A percentile compares a stretch with the other conserved stretches of the same genome.
Conservation (phyloP, 1,140 invertebrate genomes). For the Cecropterus lyciades region DNA sequence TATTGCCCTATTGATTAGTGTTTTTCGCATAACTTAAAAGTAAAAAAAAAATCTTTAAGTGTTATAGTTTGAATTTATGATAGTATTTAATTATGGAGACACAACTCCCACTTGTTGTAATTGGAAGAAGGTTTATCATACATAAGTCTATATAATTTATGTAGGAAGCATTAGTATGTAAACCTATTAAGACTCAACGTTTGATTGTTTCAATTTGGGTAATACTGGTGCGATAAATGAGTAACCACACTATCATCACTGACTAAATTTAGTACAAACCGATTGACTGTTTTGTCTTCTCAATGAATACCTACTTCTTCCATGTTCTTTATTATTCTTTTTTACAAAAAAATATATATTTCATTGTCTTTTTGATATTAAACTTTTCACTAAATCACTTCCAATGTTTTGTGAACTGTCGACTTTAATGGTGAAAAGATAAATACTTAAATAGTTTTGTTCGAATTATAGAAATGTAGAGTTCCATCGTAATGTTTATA, state of each 20-base stretch:
- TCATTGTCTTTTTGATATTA: neutral
- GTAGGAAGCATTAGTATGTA: neutral
- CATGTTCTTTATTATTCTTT: neutral
- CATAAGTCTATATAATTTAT: neutral
- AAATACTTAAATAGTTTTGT: neutral
- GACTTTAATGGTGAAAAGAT: neutral
- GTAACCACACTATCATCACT: neutral
- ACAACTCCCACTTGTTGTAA: neutral
- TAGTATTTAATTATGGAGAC: neutral
- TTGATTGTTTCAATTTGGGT: neutral
- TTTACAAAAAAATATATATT: neutral
- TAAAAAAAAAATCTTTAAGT: neutral
- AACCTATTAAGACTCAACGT: neutral
- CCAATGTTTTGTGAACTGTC: neutral
- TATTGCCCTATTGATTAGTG: neutral
- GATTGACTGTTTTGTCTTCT: neutral
- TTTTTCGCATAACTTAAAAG: neutral
- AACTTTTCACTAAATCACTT: neutral
- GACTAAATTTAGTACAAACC: neutral
- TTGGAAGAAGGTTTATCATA: neutral
- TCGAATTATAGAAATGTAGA: no score
- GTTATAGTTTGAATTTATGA: neutral
- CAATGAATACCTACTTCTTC: slow-evolving; percentile 2
- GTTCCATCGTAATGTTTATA: no score
- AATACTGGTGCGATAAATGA: neutral